phyloP scores from a whole-genome alignment of 2,888 invertebrate genomes.

The Polydrusus pterygomalis region DNA sequence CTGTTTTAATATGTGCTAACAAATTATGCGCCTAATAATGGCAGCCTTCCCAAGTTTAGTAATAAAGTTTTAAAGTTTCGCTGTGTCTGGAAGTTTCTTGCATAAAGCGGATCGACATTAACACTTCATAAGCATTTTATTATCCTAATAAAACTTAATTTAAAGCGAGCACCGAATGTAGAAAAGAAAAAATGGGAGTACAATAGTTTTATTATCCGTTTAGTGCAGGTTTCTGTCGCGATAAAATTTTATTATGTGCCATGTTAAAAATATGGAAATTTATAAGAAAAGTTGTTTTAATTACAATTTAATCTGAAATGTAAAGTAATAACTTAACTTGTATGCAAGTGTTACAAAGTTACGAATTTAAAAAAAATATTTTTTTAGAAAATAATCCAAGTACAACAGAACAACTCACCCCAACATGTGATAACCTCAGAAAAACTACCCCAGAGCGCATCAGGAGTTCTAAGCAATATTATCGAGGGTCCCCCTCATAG shows the following conservation, averaged over 20 bases:
- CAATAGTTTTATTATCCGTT: conserved; percentile 4
- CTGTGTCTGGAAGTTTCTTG: conserved; percentile 15
- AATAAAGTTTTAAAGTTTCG: conserved; percentile 33
- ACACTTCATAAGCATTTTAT: conserved; percentile 33
- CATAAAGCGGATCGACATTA: conserved; percentile 29
- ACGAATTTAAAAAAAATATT: not conserved
- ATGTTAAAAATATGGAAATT: no score
- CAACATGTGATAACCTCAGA: conserved; percentile 70
- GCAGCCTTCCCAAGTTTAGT: conserved; percentile 20
- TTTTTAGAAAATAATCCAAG: conserved; percentile 52
- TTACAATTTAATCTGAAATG: no score
- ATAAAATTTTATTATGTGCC: conserved; percentile 4
- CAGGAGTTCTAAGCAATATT: conserved; percentile 69
- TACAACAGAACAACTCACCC: conserved; percentile 48
- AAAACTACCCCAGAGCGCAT: conserved; percentile 67
- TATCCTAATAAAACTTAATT: conserved; percentile 34
- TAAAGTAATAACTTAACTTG: no score
- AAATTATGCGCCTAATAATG: conserved; percentile 25
- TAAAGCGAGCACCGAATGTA: conserved; percentile 21
- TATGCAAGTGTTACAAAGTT: no score
- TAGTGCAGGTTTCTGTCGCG: conserved; percentile 7
- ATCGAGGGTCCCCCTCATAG: conserved; percentile 74
- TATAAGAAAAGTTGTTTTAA: no score
- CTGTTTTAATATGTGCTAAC: conserved; percentile 24
- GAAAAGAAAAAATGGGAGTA: not conserved